Conservation (phyloP, 2,113 vertebrate species). For the Typhlomys cinereus region DNA sequence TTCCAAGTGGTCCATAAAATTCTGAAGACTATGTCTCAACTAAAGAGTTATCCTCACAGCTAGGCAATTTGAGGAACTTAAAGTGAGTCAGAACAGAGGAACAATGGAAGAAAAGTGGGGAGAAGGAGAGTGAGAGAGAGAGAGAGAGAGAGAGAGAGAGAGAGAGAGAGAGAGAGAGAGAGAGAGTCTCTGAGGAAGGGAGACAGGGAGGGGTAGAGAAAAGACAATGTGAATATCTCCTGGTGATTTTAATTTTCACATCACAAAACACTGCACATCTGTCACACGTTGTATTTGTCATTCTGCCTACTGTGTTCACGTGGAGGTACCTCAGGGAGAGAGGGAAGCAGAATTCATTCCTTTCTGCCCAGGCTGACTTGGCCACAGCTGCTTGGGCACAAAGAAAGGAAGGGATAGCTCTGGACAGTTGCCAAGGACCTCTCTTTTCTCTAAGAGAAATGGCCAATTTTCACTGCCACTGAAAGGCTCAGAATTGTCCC, state of each 20-base stretch:
- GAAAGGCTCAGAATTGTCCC: background rate
- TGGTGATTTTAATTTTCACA: conserved; percentile 62
- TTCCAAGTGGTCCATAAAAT: background rate
- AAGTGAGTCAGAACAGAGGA: background rate
- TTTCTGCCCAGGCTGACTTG: background rate
- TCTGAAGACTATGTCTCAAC: conserved; percentile 4
- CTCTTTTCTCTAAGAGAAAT: background rate
- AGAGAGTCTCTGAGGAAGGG: background rate
- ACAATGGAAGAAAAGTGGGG: background rate
- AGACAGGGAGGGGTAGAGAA: background rate
- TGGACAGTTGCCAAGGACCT: background rate
- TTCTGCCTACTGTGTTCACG: conserved; percentile 3
- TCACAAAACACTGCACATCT: background rate
- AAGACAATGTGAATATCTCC: conserved; percentile 47
- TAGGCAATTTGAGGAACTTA: conserved; percentile 1
- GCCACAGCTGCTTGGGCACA: background rate
- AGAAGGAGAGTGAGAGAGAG: background rate
- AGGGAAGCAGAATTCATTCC: background rate
- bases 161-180: background rate
- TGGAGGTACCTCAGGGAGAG: background rate
- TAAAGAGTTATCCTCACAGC: background rate
- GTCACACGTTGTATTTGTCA: background rate
- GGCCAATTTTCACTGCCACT: background rate
- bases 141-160: background rate
- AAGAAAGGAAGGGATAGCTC: background rate